phyloP scores from a whole-genome alignment of 1,140 invertebrate genomes.

The Aphidius ervi region DNA sequence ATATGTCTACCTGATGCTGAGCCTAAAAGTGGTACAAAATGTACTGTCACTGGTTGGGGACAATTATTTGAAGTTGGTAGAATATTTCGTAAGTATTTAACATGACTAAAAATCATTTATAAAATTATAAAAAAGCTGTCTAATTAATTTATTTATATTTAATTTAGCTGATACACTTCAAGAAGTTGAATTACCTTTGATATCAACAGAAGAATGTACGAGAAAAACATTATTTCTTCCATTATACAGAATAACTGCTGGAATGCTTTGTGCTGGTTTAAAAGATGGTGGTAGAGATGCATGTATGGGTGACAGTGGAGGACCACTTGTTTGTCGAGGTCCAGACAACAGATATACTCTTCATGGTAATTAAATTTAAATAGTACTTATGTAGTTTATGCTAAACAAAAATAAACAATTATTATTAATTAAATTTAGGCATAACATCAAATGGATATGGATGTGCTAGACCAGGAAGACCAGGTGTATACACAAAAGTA shows the following conservation, averaged over 20 bases:
- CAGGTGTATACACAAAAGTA: conserved; percentile 86
- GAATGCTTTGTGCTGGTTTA: conserved; percentile 66
- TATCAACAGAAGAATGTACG: conserved; percentile 76
- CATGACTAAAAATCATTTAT: neutral
- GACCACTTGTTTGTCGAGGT: conserved; percentile 60
- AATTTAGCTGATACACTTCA: conserved; percentile 75
- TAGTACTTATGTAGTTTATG: neutral
- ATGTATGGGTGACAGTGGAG: conserved; percentile 65
- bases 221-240: conserved; percentile 74
- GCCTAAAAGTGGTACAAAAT: conserved; percentile 61
- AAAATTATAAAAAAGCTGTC: neutral
- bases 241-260: conserved; percentile 63
- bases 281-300: conserved; percentile 63
- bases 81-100: conserved; percentile 71
- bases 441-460: conserved; percentile 85
- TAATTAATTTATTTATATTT: too few species aligned
- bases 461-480: conserved; percentile 75
- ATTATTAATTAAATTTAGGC: conserved; percentile 63
- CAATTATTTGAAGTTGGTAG: conserved; percentile 75
- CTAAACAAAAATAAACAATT: conserved; percentile 10
- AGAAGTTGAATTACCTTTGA: conserved; percentile 79
- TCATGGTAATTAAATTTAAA: conserved; percentile 34
- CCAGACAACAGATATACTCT: conserved; percentile 45
- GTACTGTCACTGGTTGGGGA: conserved; percentile 80
- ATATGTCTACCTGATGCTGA: conserved; percentile 62